Percentiles rank a stretch among this genome's conserved stretches.
These are phyloP conservation scores for Bambusicola thoracicus DNA, from an alignment of 2,113 vertebrate genomes.

Conservation along the genomic window DNA sequence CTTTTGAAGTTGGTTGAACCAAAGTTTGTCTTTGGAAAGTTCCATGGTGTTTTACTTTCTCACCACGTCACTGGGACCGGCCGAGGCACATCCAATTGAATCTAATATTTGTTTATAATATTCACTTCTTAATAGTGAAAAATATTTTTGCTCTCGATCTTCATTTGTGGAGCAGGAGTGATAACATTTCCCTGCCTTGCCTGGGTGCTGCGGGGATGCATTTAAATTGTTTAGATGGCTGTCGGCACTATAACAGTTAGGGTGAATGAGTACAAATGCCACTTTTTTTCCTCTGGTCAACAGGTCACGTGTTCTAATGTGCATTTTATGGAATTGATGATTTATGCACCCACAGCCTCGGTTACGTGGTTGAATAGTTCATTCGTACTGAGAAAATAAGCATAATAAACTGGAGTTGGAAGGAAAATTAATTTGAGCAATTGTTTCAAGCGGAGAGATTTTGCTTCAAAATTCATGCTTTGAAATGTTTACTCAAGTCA, in stretches of 20 bases:
- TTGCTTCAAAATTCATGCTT: conserved; percentile 66
- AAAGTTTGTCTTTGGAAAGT: not conserved
- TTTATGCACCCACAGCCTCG: not conserved
- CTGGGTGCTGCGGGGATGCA: not conserved
- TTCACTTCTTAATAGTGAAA: not conserved
- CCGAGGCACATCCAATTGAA: not conserved
- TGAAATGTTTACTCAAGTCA: conserved; percentile 54
- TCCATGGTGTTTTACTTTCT: not conserved
- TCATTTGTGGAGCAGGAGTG: not conserved
- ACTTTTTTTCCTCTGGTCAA: not conserved
- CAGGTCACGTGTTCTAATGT: not conserved
- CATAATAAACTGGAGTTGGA: conserved; percentile 51
- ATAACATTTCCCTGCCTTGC: not conserved
- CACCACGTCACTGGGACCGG: not conserved
- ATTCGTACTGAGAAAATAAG: conserved; percentile 48
- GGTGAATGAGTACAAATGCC: not conserved
- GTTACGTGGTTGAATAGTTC: conserved; percentile 16
- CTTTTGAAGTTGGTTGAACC: not conserved
- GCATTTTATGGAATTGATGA: conserved; percentile 9
- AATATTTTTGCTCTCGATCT: not conserved
- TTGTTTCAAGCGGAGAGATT: conserved; percentile 63
- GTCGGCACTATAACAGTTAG: accelerated
- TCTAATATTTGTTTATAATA: not conserved
- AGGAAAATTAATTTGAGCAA: conserved; percentile 59
- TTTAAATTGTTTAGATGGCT: not conserved